Base-by-base conservation (phyloP, 2,888 invertebrate species). In the Nomada flava region DNA sequence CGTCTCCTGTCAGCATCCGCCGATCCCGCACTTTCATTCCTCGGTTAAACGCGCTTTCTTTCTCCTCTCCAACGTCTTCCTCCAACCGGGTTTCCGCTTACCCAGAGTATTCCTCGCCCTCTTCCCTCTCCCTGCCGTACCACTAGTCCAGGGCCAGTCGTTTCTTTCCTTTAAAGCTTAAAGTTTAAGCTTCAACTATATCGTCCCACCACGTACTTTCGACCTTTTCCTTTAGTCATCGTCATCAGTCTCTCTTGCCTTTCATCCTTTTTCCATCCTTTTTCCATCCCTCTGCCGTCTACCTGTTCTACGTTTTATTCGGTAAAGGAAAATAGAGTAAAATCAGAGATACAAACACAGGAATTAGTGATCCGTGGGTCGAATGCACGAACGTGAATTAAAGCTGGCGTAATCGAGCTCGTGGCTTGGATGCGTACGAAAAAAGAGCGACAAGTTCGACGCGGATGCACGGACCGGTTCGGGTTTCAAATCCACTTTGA, bases 21-120 rank as follows among this genome's bases (percentile, higher is more conserved):
- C 82, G 82, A 74, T 87, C 81, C 77, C 72, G 76, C 77, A 84
- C 80, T 85, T 80, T 76, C 80, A 86, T 85, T 84, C 72, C 84
- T 67, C 85, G 76, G 73, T 80, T 81, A 63, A 69, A 72, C 82
- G 74, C 73, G 36, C 65, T 75, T 68, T 74, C 75, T 63, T 71
- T 70, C 76, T 74, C 60, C 44, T 42, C 59, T 29, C 65, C 70
- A 64, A 53, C 42, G 64, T 76, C 73, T 76, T 64, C 29, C 42
- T 59, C 65, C 64, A 53, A 11, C 59, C 47, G 29, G 55, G 29
- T 64, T 47, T 42, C 63, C 53, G 55, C 60, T 76, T 69, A 62
- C 60, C 67, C 62, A 44, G 47, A 57, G 62, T 78, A 68, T 75
- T 70, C 73, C 70, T 23, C 64, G 29, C 5, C 2, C 50, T 36